Conservation (phyloP, 1,140 invertebrate species). For the Zaprionus camerounensis region DNA sequence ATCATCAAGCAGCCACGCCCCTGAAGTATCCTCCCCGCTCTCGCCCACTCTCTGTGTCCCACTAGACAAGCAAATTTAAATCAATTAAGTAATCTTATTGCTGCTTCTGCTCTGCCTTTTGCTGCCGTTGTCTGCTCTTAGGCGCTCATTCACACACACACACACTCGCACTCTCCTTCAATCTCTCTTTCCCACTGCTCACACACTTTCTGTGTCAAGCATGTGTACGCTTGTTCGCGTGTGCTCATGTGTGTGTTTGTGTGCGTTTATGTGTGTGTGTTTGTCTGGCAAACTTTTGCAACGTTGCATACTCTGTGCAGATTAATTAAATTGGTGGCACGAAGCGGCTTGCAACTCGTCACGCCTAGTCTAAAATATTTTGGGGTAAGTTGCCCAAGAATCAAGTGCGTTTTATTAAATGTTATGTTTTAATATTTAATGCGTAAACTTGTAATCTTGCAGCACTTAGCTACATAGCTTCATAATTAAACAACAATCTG, state of each 20-base stretch:
- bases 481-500: too few species aligned
- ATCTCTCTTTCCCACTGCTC: background rate
- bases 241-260: conserved; percentile 31
- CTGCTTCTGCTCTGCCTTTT: conserved; percentile 47
- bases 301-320: conserved; percentile 79
- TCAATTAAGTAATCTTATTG: conserved; percentile 82
- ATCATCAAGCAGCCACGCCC: conserved; percentile 29
- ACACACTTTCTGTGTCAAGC: conserved; percentile 58
- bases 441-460: conserved; percentile 28
- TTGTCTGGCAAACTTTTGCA: conserved; percentile 73
- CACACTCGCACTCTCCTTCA: conserved; percentile 22
- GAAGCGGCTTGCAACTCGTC: conserved; percentile 49
- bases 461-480: conserved; percentile 6
- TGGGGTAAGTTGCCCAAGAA: conserved; percentile 37
- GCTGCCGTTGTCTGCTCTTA: conserved; percentile 67
- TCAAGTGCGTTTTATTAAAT: conserved; percentile 51
- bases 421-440: conserved; percentile 56
- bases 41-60: conserved; percentile 15
- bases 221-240: conserved; percentile 58
- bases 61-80: conserved; percentile 80
- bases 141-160: conserved; percentile 30
- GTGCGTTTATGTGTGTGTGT: conserved; percentile 39
- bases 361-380: conserved; percentile 41
- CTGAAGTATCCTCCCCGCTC: conserved; percentile 3
- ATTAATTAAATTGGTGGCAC: conserved; percentile 79